Conservation (phyloP, 2,797 vertebrate genomes). For the Falco peregrinus region DNA sequence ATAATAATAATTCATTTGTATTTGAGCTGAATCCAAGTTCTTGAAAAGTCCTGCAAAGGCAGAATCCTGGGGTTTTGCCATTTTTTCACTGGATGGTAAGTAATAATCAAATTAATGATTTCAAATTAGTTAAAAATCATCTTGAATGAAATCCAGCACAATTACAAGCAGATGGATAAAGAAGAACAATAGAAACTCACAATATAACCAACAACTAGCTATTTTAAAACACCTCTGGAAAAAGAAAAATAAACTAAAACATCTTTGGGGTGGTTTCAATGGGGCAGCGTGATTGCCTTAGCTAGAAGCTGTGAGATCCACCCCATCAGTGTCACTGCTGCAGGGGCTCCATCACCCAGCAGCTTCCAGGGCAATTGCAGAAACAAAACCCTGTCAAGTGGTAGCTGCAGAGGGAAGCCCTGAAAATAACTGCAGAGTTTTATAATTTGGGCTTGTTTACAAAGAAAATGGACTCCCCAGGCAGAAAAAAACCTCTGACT, state of each 20-base stretch:
- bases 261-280: background rate
- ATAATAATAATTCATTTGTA: background rate
- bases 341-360: background rate
- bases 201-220: background rate
- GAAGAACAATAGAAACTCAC: background rate
- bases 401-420: background rate
- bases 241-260: background rate
- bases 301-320: background rate
- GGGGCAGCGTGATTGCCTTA: background rate
- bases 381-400: background rate
- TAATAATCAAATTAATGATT: slow-evolving; percentile 21
- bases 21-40: background rate
- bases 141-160: background rate
- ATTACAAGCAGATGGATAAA: slow-evolving; percentile 28
- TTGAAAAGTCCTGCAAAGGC: background rate
- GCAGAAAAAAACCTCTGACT: background rate
- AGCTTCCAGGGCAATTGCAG: background rate
- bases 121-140: slow-evolving; percentile 33
- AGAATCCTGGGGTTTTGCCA: background rate
- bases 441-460: background rate
- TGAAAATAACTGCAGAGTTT: background rate
- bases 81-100: slow-evolving; percentile 12
- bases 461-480: background rate
- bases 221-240: slow-evolving; percentile 28
- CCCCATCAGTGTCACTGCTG: background rate